Conservation (phyloP, 1,140 invertebrate species). For the Magallana angulata region DNA sequence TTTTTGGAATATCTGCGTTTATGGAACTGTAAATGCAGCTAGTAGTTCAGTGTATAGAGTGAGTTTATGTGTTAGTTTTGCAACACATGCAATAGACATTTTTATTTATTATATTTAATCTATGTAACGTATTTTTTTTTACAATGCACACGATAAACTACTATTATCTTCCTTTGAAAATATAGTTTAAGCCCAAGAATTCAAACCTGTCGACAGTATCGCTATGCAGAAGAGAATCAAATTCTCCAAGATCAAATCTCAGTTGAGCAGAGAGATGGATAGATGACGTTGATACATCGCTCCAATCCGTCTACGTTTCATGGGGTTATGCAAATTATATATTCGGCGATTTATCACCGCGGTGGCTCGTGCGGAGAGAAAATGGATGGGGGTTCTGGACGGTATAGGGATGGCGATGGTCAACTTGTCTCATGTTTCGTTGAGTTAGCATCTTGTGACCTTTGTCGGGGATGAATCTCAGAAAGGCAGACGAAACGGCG, state of each 20-base stretch:
- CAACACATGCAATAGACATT: too few species aligned
- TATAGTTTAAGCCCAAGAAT: too few species aligned
- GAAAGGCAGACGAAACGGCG: not conserved
- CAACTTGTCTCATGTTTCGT: not conserved
- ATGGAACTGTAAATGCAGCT: too few species aligned
- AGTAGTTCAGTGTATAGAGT: too few species aligned
- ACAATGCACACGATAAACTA: too few species aligned
- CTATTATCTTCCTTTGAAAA: too few species aligned
- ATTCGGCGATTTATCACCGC: constrained; percentile 25
- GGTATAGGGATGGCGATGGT: not conserved
- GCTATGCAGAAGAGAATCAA: not conserved
- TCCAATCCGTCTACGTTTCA: not conserved
- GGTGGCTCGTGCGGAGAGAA: not conserved
- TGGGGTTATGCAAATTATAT: constrained; percentile 41
- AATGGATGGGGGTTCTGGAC: constrained; percentile 3
- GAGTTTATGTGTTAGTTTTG: too few species aligned
- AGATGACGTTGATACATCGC: constrained; percentile 17
- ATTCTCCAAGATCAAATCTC: not conserved
- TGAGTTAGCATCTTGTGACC: not conserved
- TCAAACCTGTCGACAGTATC: not conserved
- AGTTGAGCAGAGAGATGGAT: constrained; percentile 8
- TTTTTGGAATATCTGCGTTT: too few species aligned
- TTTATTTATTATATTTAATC: too few species aligned
- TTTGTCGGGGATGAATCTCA: not conserved
- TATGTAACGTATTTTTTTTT: too few species aligned